Evolutionary conservation across 2,888 invertebrate species (phyloP), one percentile per base, ranked within the genome.

Genomic region (Villa cingulata): DNA sequence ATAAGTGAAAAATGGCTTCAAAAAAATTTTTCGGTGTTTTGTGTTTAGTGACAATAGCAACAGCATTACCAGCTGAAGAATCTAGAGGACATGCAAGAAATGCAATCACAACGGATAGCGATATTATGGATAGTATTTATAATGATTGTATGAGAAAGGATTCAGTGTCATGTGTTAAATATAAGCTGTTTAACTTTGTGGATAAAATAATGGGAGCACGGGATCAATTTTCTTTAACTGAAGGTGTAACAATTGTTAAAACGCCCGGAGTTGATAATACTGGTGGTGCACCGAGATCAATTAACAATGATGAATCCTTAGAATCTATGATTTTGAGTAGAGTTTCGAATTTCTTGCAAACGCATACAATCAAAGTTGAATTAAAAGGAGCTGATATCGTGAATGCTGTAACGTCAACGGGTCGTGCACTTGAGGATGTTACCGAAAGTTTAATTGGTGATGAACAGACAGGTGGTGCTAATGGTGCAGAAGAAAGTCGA

Each of bases 161-260:
- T 62, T 86, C 87, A 27, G 80, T 84, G 56, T 81, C 83, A 67
- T 88, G 88, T 66, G 78, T 88, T 59, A 88, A 87, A 68, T 85
- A 86, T 74, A 88, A 87, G 65, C 78, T 88, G 62, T 86, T 87
- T 73, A 81, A 84, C 19, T 86, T 82, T 69, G 84, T 88, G 56
- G 88, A 88, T 72, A 87, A 87, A 69, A 82, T 85, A 74, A 73
- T 87, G 50, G 80, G 81, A 43, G 81, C 82, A 57, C 86, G 84
- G 65, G 87, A 88, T 60, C 80, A 79, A 52, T 86, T 86, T 61
- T 78, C 83, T 10, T 67, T 88, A 39, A 80, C 85, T 48, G 87
- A 88, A 56, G 88, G 88, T 47, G 84, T 89, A 44, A 86, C 87
- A 42, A 83, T 88, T 20, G 81, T 87, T 49, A 81, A 83, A 65